These are phyloP conservation scores for Trissonchulus sp. DNA, from an alignment of 2,888 invertebrate genomes.

Conservation along the genomic window DNA sequence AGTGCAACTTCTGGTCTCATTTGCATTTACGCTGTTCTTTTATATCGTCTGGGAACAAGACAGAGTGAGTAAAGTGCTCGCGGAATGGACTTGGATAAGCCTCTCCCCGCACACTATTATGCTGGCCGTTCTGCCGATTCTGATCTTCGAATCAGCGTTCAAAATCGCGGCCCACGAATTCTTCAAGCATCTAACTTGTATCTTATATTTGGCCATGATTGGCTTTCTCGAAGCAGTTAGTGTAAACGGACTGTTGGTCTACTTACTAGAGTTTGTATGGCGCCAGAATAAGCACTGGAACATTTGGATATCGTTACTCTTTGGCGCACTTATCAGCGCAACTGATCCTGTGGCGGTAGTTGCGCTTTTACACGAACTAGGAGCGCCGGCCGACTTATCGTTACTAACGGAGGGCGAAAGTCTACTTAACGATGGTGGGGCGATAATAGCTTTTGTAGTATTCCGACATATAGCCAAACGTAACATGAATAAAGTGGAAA, in stretches of 20 bases:
- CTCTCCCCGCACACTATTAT: neutral
- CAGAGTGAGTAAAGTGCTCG: neutral
- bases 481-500: neutral
- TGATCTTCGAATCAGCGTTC: constrained; percentile 7
- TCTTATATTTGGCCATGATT: neutral
- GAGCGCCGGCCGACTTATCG: neutral
- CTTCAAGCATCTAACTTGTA: neutral
- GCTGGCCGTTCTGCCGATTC: constrained; percentile 16
- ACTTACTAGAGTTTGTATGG: neutral
- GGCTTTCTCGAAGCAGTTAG: neutral
- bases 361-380: constrained; percentile 9
- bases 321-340: constrained; percentile 14
- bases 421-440: constrained; percentile 8
- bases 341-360: constrained; percentile 16
- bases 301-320: neutral
- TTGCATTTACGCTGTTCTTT: neutral
- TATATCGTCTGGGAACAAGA: neutral
- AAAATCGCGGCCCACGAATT: constrained; percentile 14
- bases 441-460: neutral
- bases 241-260: neutral
- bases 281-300: neutral
- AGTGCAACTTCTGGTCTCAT: neutral
- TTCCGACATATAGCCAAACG: neutral
- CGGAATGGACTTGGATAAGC: constrained; percentile 15
- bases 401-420: constrained; percentile 16